Evolutionary conservation across 2,797 vertebrate genomes (phyloP), one percentile per base, ranked within the genome.

Genomic region (Coregonus ussuriensis): DNA sequence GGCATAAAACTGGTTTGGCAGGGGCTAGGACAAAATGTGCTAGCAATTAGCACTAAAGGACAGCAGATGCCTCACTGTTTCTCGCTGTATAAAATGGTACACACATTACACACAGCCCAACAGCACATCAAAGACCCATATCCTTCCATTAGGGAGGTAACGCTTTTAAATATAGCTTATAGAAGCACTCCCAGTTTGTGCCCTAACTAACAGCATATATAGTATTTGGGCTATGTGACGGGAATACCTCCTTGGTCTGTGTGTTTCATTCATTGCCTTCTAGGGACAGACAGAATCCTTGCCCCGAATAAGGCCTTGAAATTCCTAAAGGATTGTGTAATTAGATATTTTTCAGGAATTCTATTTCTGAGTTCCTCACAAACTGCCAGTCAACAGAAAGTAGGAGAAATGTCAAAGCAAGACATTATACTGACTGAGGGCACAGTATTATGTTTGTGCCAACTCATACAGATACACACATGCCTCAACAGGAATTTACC

Each of bases 21-120:
- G 74, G 75, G 79, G 77, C 76, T 81, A 68, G 74, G 81, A 56
- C 6, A 83, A 18, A 90, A 89, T 90, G 88, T 93, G 90, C 81
- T 90, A 90, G 83, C 86, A 86, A 89, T 91, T 89, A 91, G 81
- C 77, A 81, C 71, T 73, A 83, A 81, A 87, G 84, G 84, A 87
- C 86, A 86, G 81, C 85, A 83, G 84, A 71, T 82, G 87, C 85
- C 74, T 83, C 79, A 37, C 56, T 81, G 53, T 54, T 71, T 80
- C 80, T 83, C 80, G 79, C 82, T 81, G 83, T 77, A 77, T 84
- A 77, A 84, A 83, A 74, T 84, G 18, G 6, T 82, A 78, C 82
- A 85, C 82, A 82, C 86, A 84, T 84, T 82, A 81, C 85, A 89
- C 88, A 84, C 82, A 62, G 83, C 84, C 78, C 81, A 88, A 81